Evolutionary conservation across 2,113 vertebrate genomes (phyloP), one percentile per base, ranked within the genome.

Genomic region (Stegostoma tigrinum): DNA sequence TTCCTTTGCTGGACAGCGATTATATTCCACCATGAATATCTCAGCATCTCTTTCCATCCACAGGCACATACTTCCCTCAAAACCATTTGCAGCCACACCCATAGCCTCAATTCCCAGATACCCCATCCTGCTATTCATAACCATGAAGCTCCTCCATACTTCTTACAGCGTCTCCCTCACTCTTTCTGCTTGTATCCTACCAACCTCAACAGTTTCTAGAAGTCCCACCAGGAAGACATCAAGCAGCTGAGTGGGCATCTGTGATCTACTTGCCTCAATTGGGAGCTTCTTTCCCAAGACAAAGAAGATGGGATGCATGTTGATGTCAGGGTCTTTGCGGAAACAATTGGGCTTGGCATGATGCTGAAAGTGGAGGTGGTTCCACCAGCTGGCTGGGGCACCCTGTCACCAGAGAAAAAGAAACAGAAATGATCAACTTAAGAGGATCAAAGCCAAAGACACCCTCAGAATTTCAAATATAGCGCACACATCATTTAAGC

Each of bases 291-390:
- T 98, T n/a, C 98, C 98, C 97, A 98, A 14, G 64, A 98, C 97
- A 85, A 98, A 98, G 95, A 98, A 97, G 45, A 98, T 96, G 87
- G 98, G 98, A 34, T 98, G 98, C 98, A 98, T 98, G 97, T 97
- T 98, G 96, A 98, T 96, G 0, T 98, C 98, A 0, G 98, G 98
- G 96, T 98, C 98, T 96, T 98, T 98, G 66, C 96, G 97, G 96
- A 97, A 98, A 96, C 98, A 98, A 97, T 98, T 98, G 96, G 98
- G 98, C 95, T 98, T 98, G 83, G 98, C 98, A 0, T 98, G 98
- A 96, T 98, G 98, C 86, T 98, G 98, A 96, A 98, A 98, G 95
- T 98, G 98, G 95, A 98, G 23, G 95, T 98, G 98, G 95, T 98
- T 98, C 98, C 98, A 98, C 98, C 98, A 98, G 17, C 98, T 98